These are phyloP conservation scores for Philaenus spumarius DNA, from an alignment of 1,140 invertebrate species.

Conservation along the genomic window DNA sequence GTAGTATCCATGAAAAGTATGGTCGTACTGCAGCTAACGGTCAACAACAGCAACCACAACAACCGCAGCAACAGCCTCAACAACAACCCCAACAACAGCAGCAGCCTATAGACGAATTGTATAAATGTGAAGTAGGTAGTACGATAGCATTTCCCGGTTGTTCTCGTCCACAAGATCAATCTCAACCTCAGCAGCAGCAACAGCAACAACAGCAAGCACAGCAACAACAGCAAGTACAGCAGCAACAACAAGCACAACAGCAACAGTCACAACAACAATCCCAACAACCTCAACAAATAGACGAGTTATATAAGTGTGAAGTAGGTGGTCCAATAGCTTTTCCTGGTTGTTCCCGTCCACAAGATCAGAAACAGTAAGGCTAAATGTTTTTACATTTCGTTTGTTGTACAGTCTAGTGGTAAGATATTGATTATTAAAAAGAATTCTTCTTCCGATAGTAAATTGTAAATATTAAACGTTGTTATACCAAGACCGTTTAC, in stretches of 20 bases:
- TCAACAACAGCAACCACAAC: constrained; percentile 14
- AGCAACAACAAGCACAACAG: constrained; percentile 1
- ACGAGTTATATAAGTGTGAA: constrained; percentile 30
- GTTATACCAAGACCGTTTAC: too few species aligned
- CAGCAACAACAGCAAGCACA: background rate
- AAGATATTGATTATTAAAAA: too few species aligned
- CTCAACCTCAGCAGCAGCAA: background rate
- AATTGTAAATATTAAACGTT: too few species aligned
- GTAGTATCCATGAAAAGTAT: constrained; percentile 71
- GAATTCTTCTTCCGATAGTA: too few species aligned
- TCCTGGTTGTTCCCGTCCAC: constrained; percentile 15
- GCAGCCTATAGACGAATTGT: constrained; percentile 16
- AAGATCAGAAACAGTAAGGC: too few species aligned
- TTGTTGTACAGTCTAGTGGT: too few species aligned
- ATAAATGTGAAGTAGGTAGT: constrained; percentile 22
- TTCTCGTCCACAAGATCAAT: background rate
- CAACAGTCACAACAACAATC: constrained; percentile 9
- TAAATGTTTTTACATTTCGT: too few species aligned
- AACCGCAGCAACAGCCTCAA: constrained; percentile 3
- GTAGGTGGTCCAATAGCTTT: constrained; percentile 27
- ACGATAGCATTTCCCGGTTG: constrained; percentile 18
- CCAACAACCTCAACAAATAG: constrained; percentile 15
- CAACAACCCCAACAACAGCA: constrained; percentile 1
- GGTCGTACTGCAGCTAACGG: constrained; percentile 47
- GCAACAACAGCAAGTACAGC: constrained; percentile 2